These are phyloP conservation scores for Cyprinella venusta DNA, from an alignment of 2,797 vertebrate genomes.

Conservation along the genomic window DNA sequence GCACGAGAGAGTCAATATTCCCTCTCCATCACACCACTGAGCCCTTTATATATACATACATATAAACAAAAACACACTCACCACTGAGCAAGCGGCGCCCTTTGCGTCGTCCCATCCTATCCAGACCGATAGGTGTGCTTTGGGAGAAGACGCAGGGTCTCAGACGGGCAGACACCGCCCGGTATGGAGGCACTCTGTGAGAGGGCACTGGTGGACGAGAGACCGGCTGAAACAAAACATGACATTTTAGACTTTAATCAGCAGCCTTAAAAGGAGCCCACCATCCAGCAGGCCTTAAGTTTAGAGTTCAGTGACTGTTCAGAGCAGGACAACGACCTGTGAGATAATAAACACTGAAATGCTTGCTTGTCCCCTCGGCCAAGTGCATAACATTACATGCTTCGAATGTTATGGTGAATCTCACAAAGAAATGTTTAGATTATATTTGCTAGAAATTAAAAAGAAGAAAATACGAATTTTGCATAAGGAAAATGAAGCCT, in stretches of 20 bases:
- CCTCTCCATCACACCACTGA: neutral
- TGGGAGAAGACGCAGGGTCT: constrained; percentile 90
- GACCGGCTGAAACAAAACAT: constrained; percentile 77
- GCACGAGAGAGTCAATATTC: neutral
- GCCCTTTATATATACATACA: neutral
- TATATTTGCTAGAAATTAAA: neutral
- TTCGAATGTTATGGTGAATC: neutral
- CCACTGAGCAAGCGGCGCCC: constrained; percentile 80
- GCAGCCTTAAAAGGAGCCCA: constrained; percentile 18
- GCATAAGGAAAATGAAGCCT: neutral
- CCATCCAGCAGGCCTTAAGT: neutral
- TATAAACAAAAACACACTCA: constrained; percentile 62
- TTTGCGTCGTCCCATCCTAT: constrained; percentile 85
- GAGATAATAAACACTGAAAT: constrained; percentile 26
- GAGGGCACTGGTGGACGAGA: constrained; percentile 89
- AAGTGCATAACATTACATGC: constrained; percentile 1
- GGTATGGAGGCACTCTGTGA: constrained; percentile 93
- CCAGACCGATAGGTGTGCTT: constrained; percentile 95
- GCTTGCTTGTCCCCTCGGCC: constrained; percentile 20
- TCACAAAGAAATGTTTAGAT: constrained; percentile 10
- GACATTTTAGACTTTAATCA: constrained; percentile 16
- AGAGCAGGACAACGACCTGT: constrained; percentile 40
- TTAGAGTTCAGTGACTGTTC: constrained; percentile 49
- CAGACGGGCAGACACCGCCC: constrained; percentile 89
- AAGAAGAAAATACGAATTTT: neutral